A percentile compares a stretch with the other conserved stretches of the same genome.
Conservation (phyloP, 1,140 invertebrate species). For the Steinernema feltiae region DNA sequence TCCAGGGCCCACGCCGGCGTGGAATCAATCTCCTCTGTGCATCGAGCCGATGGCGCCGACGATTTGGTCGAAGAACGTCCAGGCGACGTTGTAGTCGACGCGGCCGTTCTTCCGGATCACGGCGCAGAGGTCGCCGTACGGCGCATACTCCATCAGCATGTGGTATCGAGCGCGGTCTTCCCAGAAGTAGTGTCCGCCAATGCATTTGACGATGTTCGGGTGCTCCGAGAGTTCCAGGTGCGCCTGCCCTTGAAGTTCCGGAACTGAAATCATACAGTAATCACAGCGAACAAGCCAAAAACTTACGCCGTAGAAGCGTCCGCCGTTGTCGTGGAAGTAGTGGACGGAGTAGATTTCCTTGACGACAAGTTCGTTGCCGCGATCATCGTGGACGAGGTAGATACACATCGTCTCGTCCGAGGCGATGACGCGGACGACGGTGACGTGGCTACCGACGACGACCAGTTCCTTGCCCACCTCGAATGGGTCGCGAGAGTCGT, state of each 20-base stretch:
- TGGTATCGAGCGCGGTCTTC: background rate
- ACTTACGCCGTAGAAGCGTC: too few relatives aligned
- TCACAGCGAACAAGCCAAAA: too few relatives aligned
- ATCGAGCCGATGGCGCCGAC: background rate
- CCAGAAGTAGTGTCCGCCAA: background rate
- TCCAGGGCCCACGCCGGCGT: background rate
- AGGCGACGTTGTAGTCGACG: background rate
- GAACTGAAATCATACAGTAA: too few relatives aligned
- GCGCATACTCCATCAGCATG: background rate
- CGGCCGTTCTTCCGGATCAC: background rate
- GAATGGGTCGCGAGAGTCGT: too few relatives aligned
- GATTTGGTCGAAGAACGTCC: background rate
- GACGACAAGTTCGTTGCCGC: too few relatives aligned
- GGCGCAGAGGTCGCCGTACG: background rate
- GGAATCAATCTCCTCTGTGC: background rate
- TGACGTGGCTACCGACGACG: too few relatives aligned
- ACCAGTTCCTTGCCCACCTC: too few relatives aligned
- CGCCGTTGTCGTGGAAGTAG: too few relatives aligned
- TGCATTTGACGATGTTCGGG: background rate
- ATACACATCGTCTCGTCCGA: too few relatives aligned
- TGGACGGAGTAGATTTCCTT: too few relatives aligned
- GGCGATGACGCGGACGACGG: too few relatives aligned
- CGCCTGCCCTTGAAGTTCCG: background rate
- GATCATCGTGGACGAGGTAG: too few relatives aligned
- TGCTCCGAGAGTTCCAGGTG: background rate